These are phyloP conservation scores for Apodemus sylvaticus DNA, from an alignment of 2,113 vertebrate species.

Conservation along the genomic window DNA sequence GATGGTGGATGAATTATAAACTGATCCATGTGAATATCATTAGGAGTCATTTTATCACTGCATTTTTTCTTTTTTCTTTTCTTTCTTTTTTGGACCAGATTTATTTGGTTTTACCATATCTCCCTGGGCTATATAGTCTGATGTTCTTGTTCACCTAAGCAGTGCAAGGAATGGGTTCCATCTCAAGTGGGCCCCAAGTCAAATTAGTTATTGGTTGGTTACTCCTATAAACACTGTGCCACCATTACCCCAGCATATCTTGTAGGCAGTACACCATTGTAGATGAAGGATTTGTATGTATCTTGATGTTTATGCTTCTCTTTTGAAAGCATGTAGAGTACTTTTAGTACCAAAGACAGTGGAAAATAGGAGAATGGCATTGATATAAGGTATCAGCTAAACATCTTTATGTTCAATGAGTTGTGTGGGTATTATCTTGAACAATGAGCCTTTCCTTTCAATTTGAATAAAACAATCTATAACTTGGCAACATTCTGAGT, in stretches of 20 bases:
- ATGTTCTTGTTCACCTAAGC: neutral
- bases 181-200: no score
- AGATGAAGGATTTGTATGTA: neutral
- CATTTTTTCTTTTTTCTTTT: neutral
- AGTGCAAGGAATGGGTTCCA: neutral
- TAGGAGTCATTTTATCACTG: neutral
- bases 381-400: neutral
- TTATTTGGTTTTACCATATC: neutral
- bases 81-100: neutral
- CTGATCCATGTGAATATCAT: neutral
- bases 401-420: neutral
- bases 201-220: neutral
- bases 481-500: no score
- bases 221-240: neutral
- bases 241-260: neutral
- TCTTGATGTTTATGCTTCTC: neutral
- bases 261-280: no score
- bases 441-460: neutral
- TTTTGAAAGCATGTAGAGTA: neutral
- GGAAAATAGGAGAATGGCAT: neutral
- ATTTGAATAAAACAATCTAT: neutral
- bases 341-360: neutral
- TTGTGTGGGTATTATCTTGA: neutral
- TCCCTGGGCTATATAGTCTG: neutral
- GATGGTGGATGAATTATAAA: neutral